phyloP scores from a whole-genome alignment of 2,888 invertebrate genomes.

The Melanophora roralis region DNA sequence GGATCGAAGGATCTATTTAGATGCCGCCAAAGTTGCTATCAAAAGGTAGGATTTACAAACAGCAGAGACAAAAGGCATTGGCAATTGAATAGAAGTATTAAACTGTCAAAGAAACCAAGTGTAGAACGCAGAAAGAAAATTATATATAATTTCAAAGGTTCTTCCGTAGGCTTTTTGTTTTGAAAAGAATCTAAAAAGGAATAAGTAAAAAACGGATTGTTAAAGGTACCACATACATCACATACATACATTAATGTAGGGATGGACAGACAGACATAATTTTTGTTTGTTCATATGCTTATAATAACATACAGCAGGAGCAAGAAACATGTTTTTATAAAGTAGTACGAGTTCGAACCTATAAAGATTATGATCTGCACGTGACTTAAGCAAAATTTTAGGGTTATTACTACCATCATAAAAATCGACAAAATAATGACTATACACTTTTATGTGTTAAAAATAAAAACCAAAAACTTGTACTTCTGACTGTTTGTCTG shows the following conservation, averaged over 20 bases:
- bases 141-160: slow-evolving; percentile 17
- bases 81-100: slow-evolving; percentile 54
- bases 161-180: not conserved
- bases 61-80: slow-evolving; percentile 39
- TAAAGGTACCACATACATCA: not conserved
- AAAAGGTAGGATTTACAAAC: slow-evolving; percentile 71
- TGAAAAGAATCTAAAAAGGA: not conserved
- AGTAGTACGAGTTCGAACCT: slow-evolving; percentile 36
- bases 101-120: slow-evolving; percentile 25
- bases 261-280: not conserved
- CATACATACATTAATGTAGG: not conserved
- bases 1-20: slow-evolving; percentile 74
- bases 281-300: not conserved
- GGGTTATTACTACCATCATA: slow-evolving; percentile 48
- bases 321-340: slow-evolving; percentile 17
- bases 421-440: slow-evolving; percentile 46
- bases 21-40: slow-evolving; percentile 76
- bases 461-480: not conserved
- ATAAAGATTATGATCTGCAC: slow-evolving; percentile 60
- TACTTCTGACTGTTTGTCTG: too few relatives aligned
- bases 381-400: slow-evolving; percentile 58
- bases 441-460: slow-evolving; percentile 16
- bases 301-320: not conserved
- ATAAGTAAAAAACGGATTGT: slow-evolving; percentile 29
- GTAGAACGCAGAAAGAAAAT: slow-evolving; percentile 7